These are phyloP conservation scores for Sebastes trivittatus DNA, from an alignment of 2,797 vertebrate species.

Conservation along the genomic window DNA sequence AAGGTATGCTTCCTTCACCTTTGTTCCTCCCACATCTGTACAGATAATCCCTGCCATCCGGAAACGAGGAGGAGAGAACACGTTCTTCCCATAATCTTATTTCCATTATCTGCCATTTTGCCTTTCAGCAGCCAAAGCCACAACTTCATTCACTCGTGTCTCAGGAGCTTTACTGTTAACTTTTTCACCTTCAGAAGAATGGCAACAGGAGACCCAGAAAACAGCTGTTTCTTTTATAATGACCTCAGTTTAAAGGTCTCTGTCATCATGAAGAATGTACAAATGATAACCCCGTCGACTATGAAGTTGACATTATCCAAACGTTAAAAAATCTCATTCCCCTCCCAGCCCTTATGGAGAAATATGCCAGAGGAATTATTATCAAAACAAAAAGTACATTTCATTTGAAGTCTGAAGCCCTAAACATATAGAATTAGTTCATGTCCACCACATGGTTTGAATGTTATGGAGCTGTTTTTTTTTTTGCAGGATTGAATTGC, in stretches of 20 bases:
- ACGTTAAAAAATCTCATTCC: slow-evolving; percentile 4
- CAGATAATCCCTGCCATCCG: slow-evolving; percentile 34
- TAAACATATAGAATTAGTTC: not conserved
- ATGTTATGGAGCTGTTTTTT: not conserved
- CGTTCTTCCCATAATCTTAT: slow-evolving; percentile 34
- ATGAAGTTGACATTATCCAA: not conserved
- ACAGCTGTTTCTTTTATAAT: slow-evolving; percentile 50
- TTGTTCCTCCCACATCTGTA: slow-evolving; percentile 33
- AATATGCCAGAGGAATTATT: not conserved
- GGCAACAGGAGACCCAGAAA: slow-evolving; percentile 41
- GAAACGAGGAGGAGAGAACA: slow-evolving; percentile 11
- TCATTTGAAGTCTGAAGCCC: not conserved
- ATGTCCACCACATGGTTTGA: not conserved
- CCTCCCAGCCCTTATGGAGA: not conserved
- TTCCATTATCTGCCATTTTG: slow-evolving; percentile 41
- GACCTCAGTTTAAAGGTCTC: slow-evolving; percentile 29
- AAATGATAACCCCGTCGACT: slow-evolving; percentile 23
- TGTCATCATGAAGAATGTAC: slow-evolving; percentile 23
- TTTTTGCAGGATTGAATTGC: not conserved
- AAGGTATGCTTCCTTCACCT: slow-evolving; percentile 18
- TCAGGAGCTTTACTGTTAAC: not conserved
- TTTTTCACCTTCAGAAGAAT: slow-evolving; percentile 16
- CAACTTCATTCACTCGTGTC: not conserved
- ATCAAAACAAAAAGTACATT: not conserved
- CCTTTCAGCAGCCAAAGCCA: slow-evolving; percentile 22